Evolutionary conservation across 1,140 invertebrate species (phyloP).

Genomic region (Drosophila miranda): DNA sequence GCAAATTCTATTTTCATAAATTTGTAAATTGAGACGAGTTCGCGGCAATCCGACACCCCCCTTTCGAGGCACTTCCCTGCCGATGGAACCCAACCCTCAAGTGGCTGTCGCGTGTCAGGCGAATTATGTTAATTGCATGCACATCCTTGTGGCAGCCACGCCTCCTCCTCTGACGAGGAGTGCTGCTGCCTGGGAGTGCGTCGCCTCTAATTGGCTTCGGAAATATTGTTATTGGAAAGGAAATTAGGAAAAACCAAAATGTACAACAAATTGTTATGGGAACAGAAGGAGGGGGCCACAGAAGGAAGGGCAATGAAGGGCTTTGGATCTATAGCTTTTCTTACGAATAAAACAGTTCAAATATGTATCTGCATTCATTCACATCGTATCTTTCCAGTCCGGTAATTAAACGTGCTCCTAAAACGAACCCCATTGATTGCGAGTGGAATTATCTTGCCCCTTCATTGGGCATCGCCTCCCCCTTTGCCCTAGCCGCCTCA

Average conservation of each 20-base stretch:
- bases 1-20: slow-evolving; percentile 80
- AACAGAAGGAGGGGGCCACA: background rate
- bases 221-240: slow-evolving; percentile 64
- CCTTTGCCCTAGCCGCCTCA: background rate
- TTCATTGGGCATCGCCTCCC: slow-evolving; percentile 19
- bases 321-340: background rate
- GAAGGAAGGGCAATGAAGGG: background rate
- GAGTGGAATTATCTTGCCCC: background rate
- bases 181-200: slow-evolving; percentile 34
- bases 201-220: slow-evolving; percentile 70
- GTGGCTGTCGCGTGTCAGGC: slow-evolving; percentile 75
- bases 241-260: slow-evolving; percentile 40
- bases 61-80: background rate
- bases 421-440: slow-evolving; percentile 10
- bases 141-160: slow-evolving; percentile 60
- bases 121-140: slow-evolving; percentile 82
- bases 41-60: slow-evolving; percentile 65
- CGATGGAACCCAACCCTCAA: background rate
- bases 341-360: background rate
- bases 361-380: too few relatives aligned
- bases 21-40: slow-evolving; percentile 76
- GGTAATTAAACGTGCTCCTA: background rate
- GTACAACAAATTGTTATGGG: slow-evolving; percentile 49
- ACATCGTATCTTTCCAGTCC: too few relatives aligned
- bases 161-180: background rate